These are phyloP conservation scores for Urocolius indicus DNA, from an alignment of 2,113 vertebrate species.

Conservation along the genomic window DNA sequence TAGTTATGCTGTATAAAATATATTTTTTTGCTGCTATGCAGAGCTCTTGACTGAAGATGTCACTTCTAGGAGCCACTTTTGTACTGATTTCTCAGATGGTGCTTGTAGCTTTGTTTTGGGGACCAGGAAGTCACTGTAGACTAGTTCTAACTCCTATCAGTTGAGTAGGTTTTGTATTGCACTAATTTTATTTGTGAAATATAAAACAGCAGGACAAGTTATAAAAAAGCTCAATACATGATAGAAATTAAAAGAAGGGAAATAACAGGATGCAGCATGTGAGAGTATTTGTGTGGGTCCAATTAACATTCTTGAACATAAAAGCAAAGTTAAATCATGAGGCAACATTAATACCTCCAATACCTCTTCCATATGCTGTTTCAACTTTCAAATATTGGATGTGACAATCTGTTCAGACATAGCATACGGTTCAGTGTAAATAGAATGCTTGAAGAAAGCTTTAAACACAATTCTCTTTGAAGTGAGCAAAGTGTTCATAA, in stretches of 20 bases:
- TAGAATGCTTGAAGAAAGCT: not conserved
- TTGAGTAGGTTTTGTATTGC: not conserved
- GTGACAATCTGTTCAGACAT: not conserved
- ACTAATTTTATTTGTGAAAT: slow-evolving; percentile 23
- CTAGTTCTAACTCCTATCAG: not conserved
- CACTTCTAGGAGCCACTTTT: not conserved
- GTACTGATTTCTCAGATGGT: not conserved
- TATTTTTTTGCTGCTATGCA: not conserved
- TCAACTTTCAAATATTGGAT: slow-evolving; percentile 10
- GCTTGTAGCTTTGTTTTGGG: not conserved
- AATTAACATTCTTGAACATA: slow-evolving; percentile 55
- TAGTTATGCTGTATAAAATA: not conserved
- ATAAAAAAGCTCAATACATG: not conserved
- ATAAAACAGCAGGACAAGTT: not conserved
- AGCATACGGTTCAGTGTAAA: not conserved
- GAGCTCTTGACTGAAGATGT: not conserved
- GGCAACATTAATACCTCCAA: not conserved
- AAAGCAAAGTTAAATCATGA: slow-evolving; percentile 29
- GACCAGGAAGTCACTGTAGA: not conserved
- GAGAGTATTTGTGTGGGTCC: not conserved
- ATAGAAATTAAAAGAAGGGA: not conserved
- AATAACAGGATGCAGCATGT: not conserved
- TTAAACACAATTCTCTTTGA: not conserved
- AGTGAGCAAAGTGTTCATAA: not conserved
- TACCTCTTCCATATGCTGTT: slow-evolving; percentile 27